A percentile compares a stretch with the other conserved stretches of the same genome.
Evolutionary conservation across 2,113 vertebrate genomes (phyloP).

Genomic region (Cyprinus carpio): DNA sequence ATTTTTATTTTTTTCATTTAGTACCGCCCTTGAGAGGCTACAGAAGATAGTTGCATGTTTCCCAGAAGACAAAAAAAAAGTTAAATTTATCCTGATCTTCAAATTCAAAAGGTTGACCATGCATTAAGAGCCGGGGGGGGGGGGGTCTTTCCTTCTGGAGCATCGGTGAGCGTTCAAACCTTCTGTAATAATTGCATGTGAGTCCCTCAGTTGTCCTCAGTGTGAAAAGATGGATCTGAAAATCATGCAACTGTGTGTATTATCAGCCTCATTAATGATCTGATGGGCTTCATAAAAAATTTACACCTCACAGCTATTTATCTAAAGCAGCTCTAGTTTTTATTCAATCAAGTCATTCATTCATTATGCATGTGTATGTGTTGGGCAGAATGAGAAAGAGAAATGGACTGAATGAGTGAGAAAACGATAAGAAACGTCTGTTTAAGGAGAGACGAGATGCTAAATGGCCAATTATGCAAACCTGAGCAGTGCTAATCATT

Average conservation of each 20-base stretch:
- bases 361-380: constrained; percentile 65
- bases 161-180: too few species aligned
- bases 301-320: constrained; percentile 68
- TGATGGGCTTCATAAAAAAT: constrained; percentile 71
- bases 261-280: constrained; percentile 65
- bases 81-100: too few species aligned
- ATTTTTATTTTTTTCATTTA: too few species aligned
- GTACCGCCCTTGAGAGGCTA: too few species aligned
- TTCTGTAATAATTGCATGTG: too few species aligned
- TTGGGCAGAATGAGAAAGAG: neutral
- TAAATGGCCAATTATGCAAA: neutral
- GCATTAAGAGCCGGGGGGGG: too few species aligned
- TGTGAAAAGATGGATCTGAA: too few species aligned
- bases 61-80: too few species aligned
- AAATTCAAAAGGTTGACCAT: too few species aligned
- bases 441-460: neutral
- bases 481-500: neutral
- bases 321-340: constrained; percentile 69
- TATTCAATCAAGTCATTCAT: constrained; percentile 74
- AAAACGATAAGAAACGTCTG: neutral
- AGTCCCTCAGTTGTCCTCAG: too few species aligned
- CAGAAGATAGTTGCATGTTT: too few species aligned
- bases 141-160: too few species aligned
- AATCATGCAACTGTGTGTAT: neutral
- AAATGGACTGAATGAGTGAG: neutral